Evolutionary conservation across 2,888 invertebrate genomes (phyloP).

Genomic region (Nephrotoma flavescens): DNA sequence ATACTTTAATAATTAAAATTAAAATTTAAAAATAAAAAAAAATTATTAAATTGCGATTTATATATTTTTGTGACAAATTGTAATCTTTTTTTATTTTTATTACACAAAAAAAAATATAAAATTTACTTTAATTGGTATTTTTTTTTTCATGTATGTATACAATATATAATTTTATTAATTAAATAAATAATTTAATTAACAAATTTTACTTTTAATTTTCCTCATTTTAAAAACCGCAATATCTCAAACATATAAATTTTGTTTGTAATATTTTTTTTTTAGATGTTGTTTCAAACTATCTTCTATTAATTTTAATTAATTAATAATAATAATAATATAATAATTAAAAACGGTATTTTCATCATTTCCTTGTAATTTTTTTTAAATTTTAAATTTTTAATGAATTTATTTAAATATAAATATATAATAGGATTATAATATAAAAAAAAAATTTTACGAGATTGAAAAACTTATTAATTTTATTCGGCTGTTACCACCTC

Average conservation of each 20-base stretch:
- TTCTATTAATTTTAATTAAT: not conserved
- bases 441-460: not conserved
- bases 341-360: not conserved
- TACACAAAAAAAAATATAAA: not conserved
- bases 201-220: not conserved
- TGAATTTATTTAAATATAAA: not conserved
- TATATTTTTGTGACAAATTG: not conserved
- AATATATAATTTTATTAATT: not conserved
- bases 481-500: not conserved
- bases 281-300: not conserved
- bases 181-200: not conserved
- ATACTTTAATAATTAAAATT: not conserved
- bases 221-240: not conserved
- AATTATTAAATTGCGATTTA: not conserved
- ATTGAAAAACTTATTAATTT: not conserved
- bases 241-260: not conserved
- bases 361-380: not conserved
- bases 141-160: not conserved
- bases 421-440: not conserved
- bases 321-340: not conserved
- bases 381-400: not conserved
- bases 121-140: not conserved
- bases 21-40: not conserved
- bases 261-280: not conserved
- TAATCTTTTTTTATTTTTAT: not conserved